phyloP scores from a whole-genome alignment of 2,888 invertebrate species.

The Ochropacha duplaris region DNA sequence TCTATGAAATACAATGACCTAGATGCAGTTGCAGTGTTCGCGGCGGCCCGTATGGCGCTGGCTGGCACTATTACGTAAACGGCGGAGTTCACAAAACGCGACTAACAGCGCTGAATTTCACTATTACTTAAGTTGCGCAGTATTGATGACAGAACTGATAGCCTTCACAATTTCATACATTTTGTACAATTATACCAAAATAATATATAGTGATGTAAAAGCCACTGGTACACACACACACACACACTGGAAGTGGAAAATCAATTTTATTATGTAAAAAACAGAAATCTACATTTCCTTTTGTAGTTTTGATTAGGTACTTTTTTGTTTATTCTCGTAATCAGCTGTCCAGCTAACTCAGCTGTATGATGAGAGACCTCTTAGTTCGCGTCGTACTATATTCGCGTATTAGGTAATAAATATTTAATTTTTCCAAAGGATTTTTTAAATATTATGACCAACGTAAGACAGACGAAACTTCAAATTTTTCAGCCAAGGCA shows the following conservation, averaged over 20 bases:
- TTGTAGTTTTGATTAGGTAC: background rate
- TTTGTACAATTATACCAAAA: constrained; percentile 68
- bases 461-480: too few relatives aligned
- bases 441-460: too few relatives aligned
- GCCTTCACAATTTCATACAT: constrained; percentile 66
- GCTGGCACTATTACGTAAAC: constrained; percentile 15
- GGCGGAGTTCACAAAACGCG: constrained; percentile 4
- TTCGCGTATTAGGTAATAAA: background rate
- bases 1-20: background rate
- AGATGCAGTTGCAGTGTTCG: background rate
- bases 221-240: background rate
- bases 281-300: background rate
- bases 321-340: background rate
- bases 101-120: constrained; percentile 10
- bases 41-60: constrained; percentile 1
- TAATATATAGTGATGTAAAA: constrained; percentile 22
- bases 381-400: background rate
- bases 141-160: constrained; percentile 37
- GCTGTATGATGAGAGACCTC: too few relatives aligned
- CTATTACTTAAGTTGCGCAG: constrained; percentile 12
- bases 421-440: background rate
- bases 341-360: background rate
- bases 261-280: background rate
- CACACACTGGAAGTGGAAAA: background rate
- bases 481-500: too few relatives aligned